phyloP scores from a whole-genome alignment of 2,113 vertebrate species.

The Cyanistes caeruleus region DNA sequence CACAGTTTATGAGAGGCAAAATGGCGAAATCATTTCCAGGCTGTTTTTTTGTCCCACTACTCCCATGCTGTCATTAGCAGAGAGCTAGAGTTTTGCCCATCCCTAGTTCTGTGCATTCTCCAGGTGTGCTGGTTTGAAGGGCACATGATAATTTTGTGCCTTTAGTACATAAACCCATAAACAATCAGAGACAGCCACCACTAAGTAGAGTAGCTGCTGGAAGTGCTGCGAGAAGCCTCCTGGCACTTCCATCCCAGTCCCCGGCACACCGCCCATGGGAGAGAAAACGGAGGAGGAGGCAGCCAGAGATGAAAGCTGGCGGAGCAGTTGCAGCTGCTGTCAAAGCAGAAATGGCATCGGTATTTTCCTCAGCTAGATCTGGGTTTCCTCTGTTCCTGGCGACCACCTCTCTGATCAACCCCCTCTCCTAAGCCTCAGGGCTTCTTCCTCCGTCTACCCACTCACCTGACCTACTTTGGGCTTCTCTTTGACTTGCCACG shows the following conservation, averaged over 20 bases:
- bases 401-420: background rate
- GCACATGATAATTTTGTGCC: background rate
- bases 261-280: background rate
- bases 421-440: background rate
- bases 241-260: background rate
- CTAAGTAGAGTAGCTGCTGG: background rate
- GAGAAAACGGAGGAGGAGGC: background rate
- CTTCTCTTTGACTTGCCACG: background rate
- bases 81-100: background rate
- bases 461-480: background rate
- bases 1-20: constrained; percentile 62
- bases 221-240: background rate
- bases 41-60: constrained; percentile 16
- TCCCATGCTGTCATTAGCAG: background rate
- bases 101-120: background rate
- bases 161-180: background rate
- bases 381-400: background rate
- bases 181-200: background rate
- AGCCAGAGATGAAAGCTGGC: background rate
- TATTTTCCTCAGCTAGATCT: background rate
- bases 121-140: background rate
- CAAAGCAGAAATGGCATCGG: background rate
- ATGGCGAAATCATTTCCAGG: constrained; percentile 21
- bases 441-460: background rate
- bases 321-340: background rate